Evolutionary conservation across 2,797 vertebrate species (phyloP).

Genomic region (Scomberomorus guttatus): DNA sequence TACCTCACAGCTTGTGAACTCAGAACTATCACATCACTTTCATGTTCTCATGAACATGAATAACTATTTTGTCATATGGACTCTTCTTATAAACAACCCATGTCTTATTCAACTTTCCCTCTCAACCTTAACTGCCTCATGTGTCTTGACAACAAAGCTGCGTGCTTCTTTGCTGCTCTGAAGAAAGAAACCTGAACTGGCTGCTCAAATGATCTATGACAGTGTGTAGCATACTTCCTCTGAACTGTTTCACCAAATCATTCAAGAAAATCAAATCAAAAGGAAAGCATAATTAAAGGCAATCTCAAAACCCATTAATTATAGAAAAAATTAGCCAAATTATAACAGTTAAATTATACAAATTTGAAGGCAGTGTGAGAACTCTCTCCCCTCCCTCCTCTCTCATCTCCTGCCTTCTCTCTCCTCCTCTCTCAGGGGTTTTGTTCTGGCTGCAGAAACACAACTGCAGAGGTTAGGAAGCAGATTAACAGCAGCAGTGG

Average conservation of each 20-base stretch:
- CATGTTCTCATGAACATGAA: too few relatives aligned
- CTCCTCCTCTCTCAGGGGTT: conserved; percentile 31
- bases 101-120: neutral
- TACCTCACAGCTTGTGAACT: too few relatives aligned
- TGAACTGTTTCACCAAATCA: conserved; percentile 11
- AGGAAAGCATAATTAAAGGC: conserved; percentile 32
- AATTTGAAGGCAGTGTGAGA: conserved; percentile 44
- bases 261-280: conserved; percentile 24
- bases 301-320: conserved; percentile 26
- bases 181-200: conserved; percentile 1
- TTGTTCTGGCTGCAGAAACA: conserved; percentile 41
- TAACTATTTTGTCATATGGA: neutral
- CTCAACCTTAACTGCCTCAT: neutral
- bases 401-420: conserved; percentile 16
- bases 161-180: neutral
- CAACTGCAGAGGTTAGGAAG: conserved; percentile 50
- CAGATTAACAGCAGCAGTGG: conserved; percentile 55
- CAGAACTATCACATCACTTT: neutral
- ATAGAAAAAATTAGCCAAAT: conserved; percentile 14
- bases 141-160: neutral
- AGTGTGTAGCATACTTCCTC: neutral
- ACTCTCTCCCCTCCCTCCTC: conserved; percentile 18
- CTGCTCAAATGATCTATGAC: conserved; percentile 19
- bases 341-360: conserved; percentile 10
- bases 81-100: neutral